Evolutionary conservation across 2,797 vertebrate species (phyloP), one percentile per base, ranked within the genome.

Genomic region (Bovichtus variegatus): DNA sequence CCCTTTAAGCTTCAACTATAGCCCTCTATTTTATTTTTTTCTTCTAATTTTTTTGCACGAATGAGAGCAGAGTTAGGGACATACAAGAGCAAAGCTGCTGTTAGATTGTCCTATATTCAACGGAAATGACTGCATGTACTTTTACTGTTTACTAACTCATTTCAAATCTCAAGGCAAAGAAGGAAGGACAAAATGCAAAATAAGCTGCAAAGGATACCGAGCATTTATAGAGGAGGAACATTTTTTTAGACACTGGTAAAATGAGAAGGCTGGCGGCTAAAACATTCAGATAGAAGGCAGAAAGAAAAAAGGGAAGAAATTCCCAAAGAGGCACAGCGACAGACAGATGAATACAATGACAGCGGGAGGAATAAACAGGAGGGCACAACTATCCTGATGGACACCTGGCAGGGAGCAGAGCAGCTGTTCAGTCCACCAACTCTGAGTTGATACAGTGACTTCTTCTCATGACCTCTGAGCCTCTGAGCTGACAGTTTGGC

Each of bases 391-490:
- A 44, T 63, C 69, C 73, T 69, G 31, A 65, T 46, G 46, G 71
- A 83, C 53, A 72, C 71, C 67, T 71, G 80, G 49, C 65, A 61
- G 59, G 57, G 18, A 73, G 53, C 43, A 46, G 75, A 84, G 55
- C 80, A 85, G 82, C 77, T 81, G 83, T 38, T 80, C 71, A 23
- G 34, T 61, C 63, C 62, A 64, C 61, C 73, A 38, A 40, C 67
- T 62, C 64, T 5, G 65, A 58, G 47, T 25, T 57, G 29, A 82
- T 65, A 75, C 78, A 66, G 16, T 27, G 62, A 71, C 54, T 40
- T 67, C 43, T 36, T 75, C 49, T 68, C 58, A 41, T 78, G 88
- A 86, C 77, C 86, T 79, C 57, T 31, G 47, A 62, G 61, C 71
- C 80, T 69, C 59, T 38, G 69, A 62, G 63, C 66, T 59, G 62